Evolutionary conservation across 2,888 invertebrate genomes (phyloP).

Genomic region (Acanthopleura granulata): DNA sequence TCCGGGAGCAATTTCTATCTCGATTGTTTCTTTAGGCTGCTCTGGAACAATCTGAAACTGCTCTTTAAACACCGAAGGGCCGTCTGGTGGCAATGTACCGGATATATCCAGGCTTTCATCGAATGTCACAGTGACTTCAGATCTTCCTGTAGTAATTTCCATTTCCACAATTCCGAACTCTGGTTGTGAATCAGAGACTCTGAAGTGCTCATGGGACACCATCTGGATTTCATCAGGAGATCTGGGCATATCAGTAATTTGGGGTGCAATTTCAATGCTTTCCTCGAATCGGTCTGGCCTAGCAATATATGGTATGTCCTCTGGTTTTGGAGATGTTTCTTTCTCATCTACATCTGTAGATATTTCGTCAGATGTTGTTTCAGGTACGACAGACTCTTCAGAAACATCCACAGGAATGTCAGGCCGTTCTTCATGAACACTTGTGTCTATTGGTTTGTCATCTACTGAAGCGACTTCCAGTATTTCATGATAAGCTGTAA

Average conservation of each 20-base stretch:
- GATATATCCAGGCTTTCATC: conserved; percentile 16
- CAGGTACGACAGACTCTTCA: background rate
- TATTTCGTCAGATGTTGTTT: background rate
- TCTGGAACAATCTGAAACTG: too few relatives aligned
- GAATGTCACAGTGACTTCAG: conserved; percentile 10
- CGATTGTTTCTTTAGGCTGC: background rate
- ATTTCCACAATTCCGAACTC: conserved; percentile 21
- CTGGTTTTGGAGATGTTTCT: too few relatives aligned
- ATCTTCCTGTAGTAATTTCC: conserved; percentile 12
- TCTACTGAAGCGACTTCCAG: conserved; percentile 14
- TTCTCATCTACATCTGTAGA: too few relatives aligned
- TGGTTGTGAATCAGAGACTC: background rate
- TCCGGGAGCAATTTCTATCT: background rate
- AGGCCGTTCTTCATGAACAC: background rate
- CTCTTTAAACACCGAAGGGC: background rate
- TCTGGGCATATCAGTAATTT: background rate
- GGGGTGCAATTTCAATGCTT: conserved; percentile 3
- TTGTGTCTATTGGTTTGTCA: background rate
- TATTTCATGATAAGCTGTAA: conserved; percentile 27
- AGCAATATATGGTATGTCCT: too few relatives aligned
- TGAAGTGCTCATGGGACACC: background rate
- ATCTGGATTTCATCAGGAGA: background rate
- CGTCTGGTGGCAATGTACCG: background rate
- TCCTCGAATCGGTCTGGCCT: background rate
- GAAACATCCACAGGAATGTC: background rate